phyloP scores from a whole-genome alignment of 1,140 invertebrate genomes.

The Temnothorax nylanderi region DNA sequence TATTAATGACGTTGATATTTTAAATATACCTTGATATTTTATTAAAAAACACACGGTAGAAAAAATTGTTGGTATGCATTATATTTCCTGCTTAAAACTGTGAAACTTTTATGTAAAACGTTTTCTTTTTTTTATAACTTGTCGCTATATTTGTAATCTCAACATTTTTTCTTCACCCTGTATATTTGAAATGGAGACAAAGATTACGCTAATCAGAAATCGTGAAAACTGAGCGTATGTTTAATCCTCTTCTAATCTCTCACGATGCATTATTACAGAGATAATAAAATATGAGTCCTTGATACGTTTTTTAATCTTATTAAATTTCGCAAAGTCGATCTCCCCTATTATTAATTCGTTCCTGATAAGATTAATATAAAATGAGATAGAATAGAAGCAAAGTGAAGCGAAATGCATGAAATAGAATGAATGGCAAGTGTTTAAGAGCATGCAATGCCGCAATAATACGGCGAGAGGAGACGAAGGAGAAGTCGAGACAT shows the following conservation, averaged over 20 bases:
- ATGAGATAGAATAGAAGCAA: neutral
- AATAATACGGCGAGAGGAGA: neutral
- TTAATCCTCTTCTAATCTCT: neutral
- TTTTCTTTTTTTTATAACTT: neutral
- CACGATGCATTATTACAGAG: neutral
- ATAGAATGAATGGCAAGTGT: neutral
- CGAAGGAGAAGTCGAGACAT: neutral
- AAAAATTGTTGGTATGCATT: too few relatives aligned
- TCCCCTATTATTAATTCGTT: neutral
- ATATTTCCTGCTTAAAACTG: too few relatives aligned
- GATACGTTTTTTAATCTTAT: constrained; percentile 6
- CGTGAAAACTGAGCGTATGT: neutral
- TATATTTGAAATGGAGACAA: neutral
- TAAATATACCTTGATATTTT: too few relatives aligned
- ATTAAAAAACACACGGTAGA: too few relatives aligned
- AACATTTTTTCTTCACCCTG: neutral
- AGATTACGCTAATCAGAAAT: neutral
- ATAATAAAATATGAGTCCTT: constrained; percentile 11
- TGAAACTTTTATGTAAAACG: too few relatives aligned
- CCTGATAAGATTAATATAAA: neutral
- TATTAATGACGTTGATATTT: too few relatives aligned
- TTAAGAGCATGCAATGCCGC: neutral
- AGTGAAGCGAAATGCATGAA: neutral
- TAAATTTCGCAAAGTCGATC: neutral
- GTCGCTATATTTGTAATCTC: neutral